These are phyloP conservation scores for Otocyon megalotis DNA, from an alignment of 2,113 vertebrate genomes.

Conservation along the genomic window DNA sequence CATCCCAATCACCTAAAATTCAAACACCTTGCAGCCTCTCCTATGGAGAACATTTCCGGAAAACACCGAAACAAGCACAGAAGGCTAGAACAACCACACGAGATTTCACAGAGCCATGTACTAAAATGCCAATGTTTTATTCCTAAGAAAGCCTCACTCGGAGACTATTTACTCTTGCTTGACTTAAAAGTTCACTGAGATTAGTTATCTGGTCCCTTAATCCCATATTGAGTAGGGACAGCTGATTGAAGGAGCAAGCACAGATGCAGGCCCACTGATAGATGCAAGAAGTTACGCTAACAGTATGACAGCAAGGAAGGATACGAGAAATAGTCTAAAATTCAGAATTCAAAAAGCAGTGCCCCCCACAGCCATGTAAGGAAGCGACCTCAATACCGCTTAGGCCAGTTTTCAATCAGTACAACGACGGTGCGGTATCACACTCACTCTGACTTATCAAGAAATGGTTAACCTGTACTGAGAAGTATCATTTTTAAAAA, in stretches of 20 bases:
- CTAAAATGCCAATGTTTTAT: not conserved
- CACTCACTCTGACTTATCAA: not conserved
- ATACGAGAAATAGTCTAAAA: not conserved
- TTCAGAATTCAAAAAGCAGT: not conserved
- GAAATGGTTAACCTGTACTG: not conserved
- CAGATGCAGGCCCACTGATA: not conserved
- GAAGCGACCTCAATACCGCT: not conserved
- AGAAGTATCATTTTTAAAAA: not conserved
- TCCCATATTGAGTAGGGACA: not conserved
- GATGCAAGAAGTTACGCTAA: not conserved
- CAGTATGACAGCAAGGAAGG: not conserved
- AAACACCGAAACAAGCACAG: conserved; percentile 35
- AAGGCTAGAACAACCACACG: conserved; percentile 16
- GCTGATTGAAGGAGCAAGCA: not conserved
- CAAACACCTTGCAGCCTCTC: not conserved
- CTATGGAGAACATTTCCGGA: not conserved
- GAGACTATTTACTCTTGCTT: not conserved
- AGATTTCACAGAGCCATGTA: not conserved
- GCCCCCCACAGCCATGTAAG: not conserved
- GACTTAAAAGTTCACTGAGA: conserved; percentile 10
- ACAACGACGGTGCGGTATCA: not conserved
- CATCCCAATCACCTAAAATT: conserved; percentile 1
- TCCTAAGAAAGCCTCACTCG: not conserved
- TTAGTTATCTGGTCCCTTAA: not conserved
- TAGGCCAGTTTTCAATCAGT: not conserved